Conservation (phyloP, 2,888 invertebrate genomes). For the Dynastes grantii region DNA sequence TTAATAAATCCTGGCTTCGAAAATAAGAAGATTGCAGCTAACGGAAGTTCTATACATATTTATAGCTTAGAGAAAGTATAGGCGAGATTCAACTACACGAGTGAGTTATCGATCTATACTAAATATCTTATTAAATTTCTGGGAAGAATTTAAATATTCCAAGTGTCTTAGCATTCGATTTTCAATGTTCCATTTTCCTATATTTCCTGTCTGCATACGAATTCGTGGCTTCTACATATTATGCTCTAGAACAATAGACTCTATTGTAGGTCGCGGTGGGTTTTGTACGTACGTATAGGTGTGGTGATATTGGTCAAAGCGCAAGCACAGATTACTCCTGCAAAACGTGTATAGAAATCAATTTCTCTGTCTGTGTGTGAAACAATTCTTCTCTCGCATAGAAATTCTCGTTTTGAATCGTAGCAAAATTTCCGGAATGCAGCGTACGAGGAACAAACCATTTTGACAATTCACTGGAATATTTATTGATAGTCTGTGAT, state of each 20-base stretch:
- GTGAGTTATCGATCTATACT: no score
- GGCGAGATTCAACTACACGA: no score
- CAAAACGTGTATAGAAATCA: conserved; percentile 16
- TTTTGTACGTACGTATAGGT: background rate
- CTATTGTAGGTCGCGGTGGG: conserved; percentile 1
- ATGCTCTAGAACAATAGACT: conserved; percentile 10
- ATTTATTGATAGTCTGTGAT: conserved; percentile 10
- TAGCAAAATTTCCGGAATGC: conserved; percentile 1
- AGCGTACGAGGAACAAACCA: background rate
- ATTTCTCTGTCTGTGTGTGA: background rate
- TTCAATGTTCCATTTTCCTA: background rate
- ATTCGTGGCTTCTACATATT: background rate
- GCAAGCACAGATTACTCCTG: background rate
- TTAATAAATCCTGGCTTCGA: no score
- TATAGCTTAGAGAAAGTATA: no score
- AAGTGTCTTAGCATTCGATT: no score
- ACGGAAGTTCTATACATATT: no score
- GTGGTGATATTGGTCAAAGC: background rate
- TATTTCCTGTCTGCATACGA: background rate
- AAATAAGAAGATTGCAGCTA: no score
- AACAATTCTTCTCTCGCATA: conserved; percentile 16
- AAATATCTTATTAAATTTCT: no score
- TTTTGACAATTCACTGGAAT: conserved; percentile 7
- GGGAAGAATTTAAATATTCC: no score
- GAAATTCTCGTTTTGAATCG: conserved; percentile 13